Evolutionary conservation across 2,797 vertebrate genomes (phyloP), one percentile per base, ranked within the genome.

Genomic region (Cossypha niveicapilla): DNA sequence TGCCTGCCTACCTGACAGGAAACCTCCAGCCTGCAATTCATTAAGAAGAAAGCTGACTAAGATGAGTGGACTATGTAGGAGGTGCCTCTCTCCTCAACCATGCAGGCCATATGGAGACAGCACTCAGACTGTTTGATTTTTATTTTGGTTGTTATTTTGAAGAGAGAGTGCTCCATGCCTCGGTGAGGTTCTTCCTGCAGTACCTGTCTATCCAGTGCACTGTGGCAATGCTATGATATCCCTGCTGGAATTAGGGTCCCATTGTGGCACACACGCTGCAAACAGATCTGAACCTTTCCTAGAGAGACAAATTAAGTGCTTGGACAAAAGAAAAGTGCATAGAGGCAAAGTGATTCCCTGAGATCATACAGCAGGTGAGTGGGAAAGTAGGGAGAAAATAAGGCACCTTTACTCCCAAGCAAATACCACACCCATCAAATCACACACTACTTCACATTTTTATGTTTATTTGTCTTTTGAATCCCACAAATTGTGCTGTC

Each of bases 121-220:
- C 8, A 34, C 4, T 80, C 28, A 28, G 21, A 23, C 15, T 37
- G 5, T 18, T 41, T 54, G 17, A 45, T 50, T 60, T 41, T 25
- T 41, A 17, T 66, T 86, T 70, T 24, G 1, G 2, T 47, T 45
- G 16, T 21, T 60, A 50, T 27, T 18, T 23, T 44, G 28, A 63
- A 74, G 25, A 75, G 10, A 42, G 30, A n/a, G 10, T 42, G 2
- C 3, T 57, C 47, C 34, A 30, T 70, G 22, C 48, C 28, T 80
- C 2, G 0, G 14, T 44, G 34, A 63, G 11, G 8, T 27, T 71
- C 2, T 1, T 74, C 13, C 9, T 47, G 39, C n/a, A 51, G 12
- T 16, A 71, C 11, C 25, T 47, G 18, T 34, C 21, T 32, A 1
- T 11, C 41, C 27, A 25, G 10, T 48, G 28, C 39, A 17, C 23